phyloP scores from a whole-genome alignment of 2,888 invertebrate genomes.

The Drosophila neotestacea region DNA sequence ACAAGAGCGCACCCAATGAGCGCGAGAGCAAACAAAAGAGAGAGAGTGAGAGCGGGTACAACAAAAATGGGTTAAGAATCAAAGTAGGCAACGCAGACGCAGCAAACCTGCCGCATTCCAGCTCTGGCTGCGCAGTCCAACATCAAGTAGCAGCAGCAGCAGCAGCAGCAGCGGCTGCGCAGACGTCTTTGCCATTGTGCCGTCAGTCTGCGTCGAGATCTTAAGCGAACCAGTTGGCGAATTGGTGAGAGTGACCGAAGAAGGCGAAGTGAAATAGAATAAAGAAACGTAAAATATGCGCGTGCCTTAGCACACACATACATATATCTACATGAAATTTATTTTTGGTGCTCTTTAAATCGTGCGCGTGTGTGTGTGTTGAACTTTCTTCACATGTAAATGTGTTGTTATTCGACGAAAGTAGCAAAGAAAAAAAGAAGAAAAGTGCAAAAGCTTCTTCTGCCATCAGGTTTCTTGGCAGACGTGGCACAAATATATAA shows the following conservation, averaged over 20 bases:
- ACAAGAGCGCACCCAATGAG: constrained; percentile 2
- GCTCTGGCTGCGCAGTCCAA: constrained; percentile 49
- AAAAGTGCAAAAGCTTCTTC: constrained; percentile 65
- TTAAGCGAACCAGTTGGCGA: constrained; percentile 55
- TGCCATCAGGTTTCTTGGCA: constrained; percentile 57
- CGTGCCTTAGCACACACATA: constrained; percentile 26
- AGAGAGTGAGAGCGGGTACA: constrained; percentile 26
- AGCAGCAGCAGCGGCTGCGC: constrained; percentile 50
- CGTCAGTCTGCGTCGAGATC: constrained; percentile 68
- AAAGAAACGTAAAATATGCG: constrained; percentile 55
- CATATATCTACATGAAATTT: constrained; percentile 22
- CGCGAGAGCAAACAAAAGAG: constrained; percentile 8
- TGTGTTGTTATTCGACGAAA: constrained; percentile 47
- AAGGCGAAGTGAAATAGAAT: constrained; percentile 32
- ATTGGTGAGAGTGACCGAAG: constrained; percentile 4
- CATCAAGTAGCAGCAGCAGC: constrained; percentile 21
- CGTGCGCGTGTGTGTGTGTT: constrained; percentile 26
- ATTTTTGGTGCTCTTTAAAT: constrained; percentile 33
- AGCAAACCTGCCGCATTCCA: constrained; percentile 70
- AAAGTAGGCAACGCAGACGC: constrained; percentile 37
- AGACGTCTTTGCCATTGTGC: constrained; percentile 41
- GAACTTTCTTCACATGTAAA: constrained; percentile 68
- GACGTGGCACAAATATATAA: constrained; percentile 47
- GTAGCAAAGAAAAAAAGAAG: constrained; percentile 13
- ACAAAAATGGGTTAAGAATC: constrained; percentile 74